Evolutionary conservation across 2,113 vertebrate species (phyloP), one percentile per base, ranked within the genome.

Genomic region (Petroica traversi): DNA sequence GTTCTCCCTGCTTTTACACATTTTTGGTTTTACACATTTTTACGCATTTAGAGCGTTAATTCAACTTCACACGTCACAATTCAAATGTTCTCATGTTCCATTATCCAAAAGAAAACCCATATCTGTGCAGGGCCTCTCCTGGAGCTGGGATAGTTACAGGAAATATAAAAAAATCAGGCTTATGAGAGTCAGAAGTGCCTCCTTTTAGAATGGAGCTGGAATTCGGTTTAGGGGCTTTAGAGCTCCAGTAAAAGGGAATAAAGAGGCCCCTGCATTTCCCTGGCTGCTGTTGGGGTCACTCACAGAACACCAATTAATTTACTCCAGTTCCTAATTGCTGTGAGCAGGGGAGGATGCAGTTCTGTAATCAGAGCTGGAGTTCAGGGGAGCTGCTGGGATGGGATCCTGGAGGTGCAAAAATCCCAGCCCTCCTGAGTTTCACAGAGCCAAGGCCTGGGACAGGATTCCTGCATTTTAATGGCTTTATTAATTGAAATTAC

Each of bases 21-120:
- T 61, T 62, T 69, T 33, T n/a, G 33, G 0, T 26, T 54, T 92
- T 36, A 4, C 51, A 5, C 15, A 2, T 61, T 62, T 69, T 33
- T n/a, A n/a, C n/a, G n/a, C n/a, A n/a, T n/a, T n/a, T n/a, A n/a
- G n/a, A n/a, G n/a, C n/a, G n/a, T n/a, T n/a, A 14, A 22, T 33
- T 74, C 10, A 36, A 2, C 61, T 79, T 40, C 59, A 33, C 71
- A 17, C 19, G 1, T 48, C 36, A 9, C 54, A 15, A 25, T 34
- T n/a, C 7, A 4, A 5, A 12, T 8, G 15, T 61, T 82, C 19
- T 0, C 55, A 2, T 25, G 54, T 22, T 69, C 18, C 52, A 0
- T 74, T 75, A 29, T 74, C 66, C 41, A 58, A 40, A 34, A 57
- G 43, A 31, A 85, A 73, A 51, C 25, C 6, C 26, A 0, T 6